Base-by-base conservation (phyloP, 2,888 invertebrate genomes). In the Caenorhabditis imperialis region DNA sequence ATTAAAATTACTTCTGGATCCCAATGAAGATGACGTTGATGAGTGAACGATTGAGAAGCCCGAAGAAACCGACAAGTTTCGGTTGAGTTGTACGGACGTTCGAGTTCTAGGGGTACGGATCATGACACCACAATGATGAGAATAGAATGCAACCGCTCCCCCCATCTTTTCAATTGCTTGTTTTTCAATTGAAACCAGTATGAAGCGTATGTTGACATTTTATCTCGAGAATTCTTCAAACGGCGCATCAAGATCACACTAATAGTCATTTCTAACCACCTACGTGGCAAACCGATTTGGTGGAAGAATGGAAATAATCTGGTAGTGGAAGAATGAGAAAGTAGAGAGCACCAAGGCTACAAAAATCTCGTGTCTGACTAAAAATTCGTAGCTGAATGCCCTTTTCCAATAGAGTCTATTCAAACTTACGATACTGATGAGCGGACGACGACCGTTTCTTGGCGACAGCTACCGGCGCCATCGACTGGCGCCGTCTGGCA, bases 401-500 rank as follows among this genome's bases (percentile, higher is more conserved):
- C n/a, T n/a, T n/a, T n/a, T n/a, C n/a, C n/a, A n/a, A n/a, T n/a
- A n/a, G n/a, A n/a, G n/a, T n/a, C n/a, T n/a, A n/a, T 2, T 2
- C 7, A 37, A 63, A 74, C 74, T 74, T 57, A 74, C 74, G 74
- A 25, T 65, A 47, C 1, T 14, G 33, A 35, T 65, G 61, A 18
- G 58, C 75, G 3, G 63, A 58, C 22, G 75, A 75, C 18, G 69
- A 57, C 40, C 69, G 57, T 40, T 75, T 75, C 62, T 62, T 30
- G 30, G 6, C 70, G 18, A 63, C 63, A 14, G 69, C 69, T 23
- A 62, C 42, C 38, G 75, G 75, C 62, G 75, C 75, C 69, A 75
- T 57, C 7, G 75, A 75, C 60, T 75, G 75, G 51, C 75, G 75
- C 65, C 75, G 62, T 42, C 70, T 70, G 70, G 75, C 75, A 51